A percentile compares a stretch with the other conserved stretches of the same genome.
These are phyloP conservation scores for Furnarius figulus DNA, from an alignment of 2,113 vertebrate species.

Conservation along the genomic window DNA sequence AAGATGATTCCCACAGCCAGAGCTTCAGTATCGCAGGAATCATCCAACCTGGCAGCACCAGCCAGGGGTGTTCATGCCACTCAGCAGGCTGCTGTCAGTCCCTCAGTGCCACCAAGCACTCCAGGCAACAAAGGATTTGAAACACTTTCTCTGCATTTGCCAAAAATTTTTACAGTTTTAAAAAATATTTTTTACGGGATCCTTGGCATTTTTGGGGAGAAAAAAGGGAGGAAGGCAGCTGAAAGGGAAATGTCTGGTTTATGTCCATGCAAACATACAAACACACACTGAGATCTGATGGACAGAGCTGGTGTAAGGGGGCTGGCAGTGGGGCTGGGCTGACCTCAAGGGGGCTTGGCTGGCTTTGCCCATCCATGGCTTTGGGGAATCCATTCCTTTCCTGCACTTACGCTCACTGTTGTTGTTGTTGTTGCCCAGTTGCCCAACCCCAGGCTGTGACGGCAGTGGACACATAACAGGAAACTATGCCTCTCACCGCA, in stretches of 20 bases:
- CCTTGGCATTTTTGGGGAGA: neutral
- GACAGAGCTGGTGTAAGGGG: neutral
- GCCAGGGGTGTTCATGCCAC: neutral
- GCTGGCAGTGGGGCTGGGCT: neutral
- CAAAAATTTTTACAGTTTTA: accelerated
- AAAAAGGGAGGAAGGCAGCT: neutral
- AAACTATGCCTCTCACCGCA: slow-evolving; percentile 99
- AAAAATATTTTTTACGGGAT: neutral
- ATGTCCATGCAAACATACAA: neutral
- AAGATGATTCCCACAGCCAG: neutral
- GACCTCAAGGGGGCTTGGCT: neutral
- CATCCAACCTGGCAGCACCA: neutral
- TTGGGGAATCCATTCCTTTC: neutral
- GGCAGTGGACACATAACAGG: slow-evolving; percentile 98
- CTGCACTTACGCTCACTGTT: neutral
- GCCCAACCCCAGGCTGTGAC: slow-evolving; percentile 96
- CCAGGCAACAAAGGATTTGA: neutral
- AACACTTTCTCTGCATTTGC: neutral
- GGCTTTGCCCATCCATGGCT: neutral
- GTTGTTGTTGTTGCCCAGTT: slow-evolving; percentile 81
- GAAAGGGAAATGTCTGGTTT: neutral
- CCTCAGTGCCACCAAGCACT: neutral
- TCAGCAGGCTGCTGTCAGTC: neutral
- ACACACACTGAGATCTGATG: neutral
- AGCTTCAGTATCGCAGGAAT: neutral